Conservation (phyloP, 2,888 invertebrate genomes). For the Meghimatium bilineatum region DNA sequence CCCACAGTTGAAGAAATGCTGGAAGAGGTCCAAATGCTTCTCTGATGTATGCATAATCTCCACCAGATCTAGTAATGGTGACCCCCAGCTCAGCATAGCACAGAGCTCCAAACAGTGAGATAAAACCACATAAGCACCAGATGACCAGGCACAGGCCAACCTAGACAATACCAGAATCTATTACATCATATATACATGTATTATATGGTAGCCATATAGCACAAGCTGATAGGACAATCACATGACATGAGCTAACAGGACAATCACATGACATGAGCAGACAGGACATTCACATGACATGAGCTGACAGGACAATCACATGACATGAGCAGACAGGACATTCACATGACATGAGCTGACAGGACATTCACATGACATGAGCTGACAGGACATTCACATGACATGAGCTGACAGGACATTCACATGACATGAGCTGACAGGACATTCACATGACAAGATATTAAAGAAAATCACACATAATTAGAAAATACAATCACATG, state of each 20-base stretch:
- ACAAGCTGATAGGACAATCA: slow-evolving; percentile 71
- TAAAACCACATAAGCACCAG: slow-evolving; percentile 73
- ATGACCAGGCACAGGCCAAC: slow-evolving; percentile 73
- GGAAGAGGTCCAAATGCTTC: slow-evolving; percentile 91
- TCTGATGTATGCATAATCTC: slow-evolving; percentile 92
- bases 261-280: too few relatives aligned
- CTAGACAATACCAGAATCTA: too few relatives aligned
- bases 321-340: too few relatives aligned
- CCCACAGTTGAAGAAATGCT: slow-evolving; percentile 91
- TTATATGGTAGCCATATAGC: too few relatives aligned
- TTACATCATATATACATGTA: too few relatives aligned
- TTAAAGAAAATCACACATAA: too few relatives aligned
- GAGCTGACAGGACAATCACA: too few relatives aligned
- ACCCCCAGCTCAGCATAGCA: slow-evolving; percentile 77
- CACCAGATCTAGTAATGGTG: slow-evolving; percentile 81
- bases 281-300: too few relatives aligned
- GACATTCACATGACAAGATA: neutral
- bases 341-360: too few relatives aligned
- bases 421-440: neutral
- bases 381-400: neutral
- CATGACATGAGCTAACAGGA: neutral
- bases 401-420: neutral
- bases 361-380: neutral
- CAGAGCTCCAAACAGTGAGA: slow-evolving; percentile 75
- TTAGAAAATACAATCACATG: too few relatives aligned